Percentiles rank a stretch among this genome's conserved stretches.
These are phyloP conservation scores for Euspilapteryx auroguttella DNA, from an alignment of 2,888 invertebrate species.

Conservation along the genomic window DNA sequence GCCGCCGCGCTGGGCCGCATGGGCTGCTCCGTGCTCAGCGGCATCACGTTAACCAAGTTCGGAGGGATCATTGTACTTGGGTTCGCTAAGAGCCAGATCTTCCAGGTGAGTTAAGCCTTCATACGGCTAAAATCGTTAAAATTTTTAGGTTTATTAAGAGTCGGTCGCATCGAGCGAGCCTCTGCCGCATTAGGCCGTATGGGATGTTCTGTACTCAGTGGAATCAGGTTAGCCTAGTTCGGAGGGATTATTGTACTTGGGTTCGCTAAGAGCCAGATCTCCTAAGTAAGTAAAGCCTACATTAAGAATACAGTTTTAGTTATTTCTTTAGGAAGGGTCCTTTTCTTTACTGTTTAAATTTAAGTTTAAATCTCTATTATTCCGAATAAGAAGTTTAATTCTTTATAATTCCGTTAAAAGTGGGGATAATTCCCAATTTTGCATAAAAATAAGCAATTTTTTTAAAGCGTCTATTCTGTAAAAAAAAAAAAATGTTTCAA, in stretches of 20 bases:
- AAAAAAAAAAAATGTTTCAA: no score
- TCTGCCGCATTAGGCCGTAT: conserved; percentile 84
- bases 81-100: conserved; percentile 97
- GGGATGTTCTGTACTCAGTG: conserved; percentile 95
- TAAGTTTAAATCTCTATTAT: no score
- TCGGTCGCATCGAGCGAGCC: conserved; percentile 74
- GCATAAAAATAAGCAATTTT: no score
- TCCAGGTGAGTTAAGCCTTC: conserved; percentile 64
- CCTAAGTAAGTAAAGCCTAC: conserved; percentile 64
- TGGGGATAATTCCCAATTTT: no score
- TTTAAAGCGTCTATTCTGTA: no score
- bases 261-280: conserved; percentile 97
- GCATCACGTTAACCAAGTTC: conserved; percentile 97
- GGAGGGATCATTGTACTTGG: conserved; percentile 95
- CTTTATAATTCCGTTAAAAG: no score
- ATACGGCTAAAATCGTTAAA: no score
- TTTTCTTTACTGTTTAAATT: no score
- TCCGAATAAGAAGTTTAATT: no score
- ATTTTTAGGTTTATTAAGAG: no score
- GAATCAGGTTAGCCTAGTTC: conserved; percentile 97
- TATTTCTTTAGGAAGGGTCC: no score
- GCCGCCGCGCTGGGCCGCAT: conserved; percentile 84
- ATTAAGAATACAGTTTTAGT: no score
- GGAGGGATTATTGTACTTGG: conserved; percentile 95
- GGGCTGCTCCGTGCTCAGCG: conserved; percentile 95